Conservation (phyloP, 2,113 vertebrate genomes). For the Brachyistius frenatus region DNA sequence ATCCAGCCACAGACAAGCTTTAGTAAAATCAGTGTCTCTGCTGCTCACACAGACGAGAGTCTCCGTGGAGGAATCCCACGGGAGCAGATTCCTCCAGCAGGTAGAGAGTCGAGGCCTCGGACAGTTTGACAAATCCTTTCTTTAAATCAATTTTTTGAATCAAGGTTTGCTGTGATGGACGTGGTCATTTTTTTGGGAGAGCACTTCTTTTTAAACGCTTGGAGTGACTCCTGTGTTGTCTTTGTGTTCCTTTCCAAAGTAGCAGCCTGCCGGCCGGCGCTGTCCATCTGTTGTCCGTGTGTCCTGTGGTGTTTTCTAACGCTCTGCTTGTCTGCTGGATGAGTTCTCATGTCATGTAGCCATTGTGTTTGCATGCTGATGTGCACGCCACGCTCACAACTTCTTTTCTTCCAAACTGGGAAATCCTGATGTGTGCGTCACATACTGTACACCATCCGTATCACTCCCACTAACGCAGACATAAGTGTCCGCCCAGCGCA, state of each 20-base stretch:
- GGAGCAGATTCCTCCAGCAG: conserved; percentile 92
- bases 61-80: conserved; percentile 93
- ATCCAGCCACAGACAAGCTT: not conserved
- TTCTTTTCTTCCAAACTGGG: conserved; percentile 5
- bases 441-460: conserved; percentile 19
- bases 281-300: not conserved
- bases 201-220: conserved; percentile 26
- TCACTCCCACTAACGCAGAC: conserved; percentile 42
- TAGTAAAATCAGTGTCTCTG: conserved; percentile 86
- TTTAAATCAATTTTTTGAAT: conserved; percentile 30
- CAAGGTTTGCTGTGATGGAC: conserved; percentile 74
- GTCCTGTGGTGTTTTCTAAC: conserved; percentile 3
- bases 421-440: conserved; percentile 47
- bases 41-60: conserved; percentile 93
- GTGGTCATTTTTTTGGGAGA: conserved; percentile 28
- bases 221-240: conserved; percentile 66
- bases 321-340: conserved; percentile 3
- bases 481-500: conserved; percentile 52
- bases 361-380: conserved; percentile 51
- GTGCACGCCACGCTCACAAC: conserved; percentile 12
- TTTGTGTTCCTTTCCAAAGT: conserved; percentile 83
- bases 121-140: conserved; percentile 80
- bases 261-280: conserved; percentile 63
- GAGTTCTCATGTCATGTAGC: not conserved
- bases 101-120: conserved; percentile 85